Percentiles rank a stretch among this genome's conserved stretches.
These are phyloP conservation scores for Gulo gulo DNA, from an alignment of 2,113 vertebrate genomes.

Conservation along the genomic window DNA sequence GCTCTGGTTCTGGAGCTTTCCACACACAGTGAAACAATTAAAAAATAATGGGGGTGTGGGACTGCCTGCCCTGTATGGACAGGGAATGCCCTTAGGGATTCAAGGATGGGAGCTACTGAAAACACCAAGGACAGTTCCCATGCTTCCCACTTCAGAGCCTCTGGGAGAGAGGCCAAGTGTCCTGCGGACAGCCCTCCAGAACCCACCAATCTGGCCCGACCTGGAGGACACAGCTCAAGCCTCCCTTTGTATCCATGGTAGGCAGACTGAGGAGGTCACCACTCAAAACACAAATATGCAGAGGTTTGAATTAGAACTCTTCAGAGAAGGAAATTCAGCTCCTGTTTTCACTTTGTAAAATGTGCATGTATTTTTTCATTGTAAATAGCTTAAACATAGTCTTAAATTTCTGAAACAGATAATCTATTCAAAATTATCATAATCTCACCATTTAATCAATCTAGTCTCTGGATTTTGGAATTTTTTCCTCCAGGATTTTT, in stretches of 20 bases:
- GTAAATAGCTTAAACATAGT: neutral
- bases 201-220: neutral
- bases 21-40: neutral
- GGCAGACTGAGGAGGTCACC: neutral
- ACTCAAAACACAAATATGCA: neutral
- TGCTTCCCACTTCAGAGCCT: neutral
- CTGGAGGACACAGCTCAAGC: neutral
- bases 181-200: neutral
- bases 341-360: neutral
- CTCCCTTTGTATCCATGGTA: neutral
- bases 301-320: neutral
- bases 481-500: neutral
- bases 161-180: neutral
- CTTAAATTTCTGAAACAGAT: neutral
- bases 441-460: neutral
- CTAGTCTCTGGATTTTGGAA: neutral
- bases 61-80: neutral
- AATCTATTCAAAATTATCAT: neutral
- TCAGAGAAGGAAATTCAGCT: neutral
- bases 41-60: neutral
- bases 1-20: neutral
- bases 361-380: neutral
- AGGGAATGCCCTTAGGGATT: neutral
- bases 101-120: neutral
- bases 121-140: neutral